phyloP scores from a whole-genome alignment of 2,888 invertebrate genomes.

The Agelastica alni region DNA sequence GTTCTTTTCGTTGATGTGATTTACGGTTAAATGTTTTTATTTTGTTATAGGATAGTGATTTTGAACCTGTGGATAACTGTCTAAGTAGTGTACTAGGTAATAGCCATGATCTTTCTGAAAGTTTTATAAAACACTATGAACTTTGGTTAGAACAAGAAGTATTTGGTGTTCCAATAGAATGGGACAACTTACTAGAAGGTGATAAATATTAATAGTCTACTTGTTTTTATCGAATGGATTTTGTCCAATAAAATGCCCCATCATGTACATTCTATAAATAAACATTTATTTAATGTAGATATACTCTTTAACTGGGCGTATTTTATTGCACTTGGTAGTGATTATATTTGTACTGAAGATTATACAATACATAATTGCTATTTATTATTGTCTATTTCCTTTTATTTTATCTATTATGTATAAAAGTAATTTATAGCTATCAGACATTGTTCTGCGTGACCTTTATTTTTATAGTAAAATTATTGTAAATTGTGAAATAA shows the following conservation, averaged over 20 bases:
- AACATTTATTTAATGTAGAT: conserved; percentile 24
- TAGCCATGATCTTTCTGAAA: conserved; percentile 82
- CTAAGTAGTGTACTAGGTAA: conserved; percentile 79
- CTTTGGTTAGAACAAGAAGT: conserved; percentile 97
- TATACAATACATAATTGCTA: conserved; percentile 12
- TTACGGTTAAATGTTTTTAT: no score
- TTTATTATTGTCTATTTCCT: conserved; percentile 8
- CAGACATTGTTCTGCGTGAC: not conserved
- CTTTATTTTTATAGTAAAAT: conserved; percentile 13
- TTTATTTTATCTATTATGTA: no score
- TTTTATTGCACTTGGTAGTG: conserved; percentile 27
- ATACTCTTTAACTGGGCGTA: conserved; percentile 7
- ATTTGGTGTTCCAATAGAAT: conserved; percentile 81
- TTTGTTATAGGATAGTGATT: conserved; percentile 61
- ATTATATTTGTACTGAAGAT: conserved; percentile 24
- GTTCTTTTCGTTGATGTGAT: no score
- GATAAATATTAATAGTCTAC: conserved; percentile 18
- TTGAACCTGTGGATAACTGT: conserved; percentile 76
- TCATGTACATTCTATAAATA: conserved; percentile 23
- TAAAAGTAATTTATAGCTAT: not conserved
- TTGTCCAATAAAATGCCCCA: conserved; percentile 25
- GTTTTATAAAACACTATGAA: conserved; percentile 92
- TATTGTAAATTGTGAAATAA: not conserved
- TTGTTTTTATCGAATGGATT: conserved; percentile 7
- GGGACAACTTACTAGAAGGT: conserved; percentile 64